Percentiles rank a stretch among this genome's conserved stretches.
Conservation (phyloP, 37 sponge, comb jelly and placozoan species). For the Halisarca cf. caerulea region DNA sequence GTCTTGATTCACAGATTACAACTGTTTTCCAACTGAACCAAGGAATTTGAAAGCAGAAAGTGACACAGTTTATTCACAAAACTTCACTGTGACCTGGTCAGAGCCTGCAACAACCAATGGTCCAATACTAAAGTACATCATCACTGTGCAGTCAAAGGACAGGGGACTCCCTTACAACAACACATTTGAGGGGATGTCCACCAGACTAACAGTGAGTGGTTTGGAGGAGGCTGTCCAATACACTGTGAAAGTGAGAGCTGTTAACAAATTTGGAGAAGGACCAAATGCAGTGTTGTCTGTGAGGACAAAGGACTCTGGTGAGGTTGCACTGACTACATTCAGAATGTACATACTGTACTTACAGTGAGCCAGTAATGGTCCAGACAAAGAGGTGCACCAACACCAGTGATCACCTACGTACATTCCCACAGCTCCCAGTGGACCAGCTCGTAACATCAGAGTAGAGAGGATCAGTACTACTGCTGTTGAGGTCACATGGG, state of each 20-base stretch:
- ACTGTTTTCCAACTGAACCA: constrained; percentile 1
- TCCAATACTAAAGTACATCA: not conserved
- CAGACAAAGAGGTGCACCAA: no score
- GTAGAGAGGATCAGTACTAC: not conserved
- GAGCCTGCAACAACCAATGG: not conserved
- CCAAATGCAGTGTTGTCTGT: not conserved
- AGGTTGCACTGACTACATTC: not conserved
- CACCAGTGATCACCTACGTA: no score
- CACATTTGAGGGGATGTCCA: not conserved
- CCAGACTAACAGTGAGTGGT: not conserved
- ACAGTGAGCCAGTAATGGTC: no score
- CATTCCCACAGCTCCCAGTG: constrained; percentile 25
- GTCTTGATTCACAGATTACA: not conserved
- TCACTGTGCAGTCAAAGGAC: no score
- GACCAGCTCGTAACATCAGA: not conserved
- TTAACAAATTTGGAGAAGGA: not conserved
- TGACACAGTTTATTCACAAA: not conserved
- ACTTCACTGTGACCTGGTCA: not conserved
- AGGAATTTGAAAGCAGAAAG: not conserved
- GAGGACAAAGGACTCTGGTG: not conserved
- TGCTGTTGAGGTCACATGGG: constrained; percentile 6
- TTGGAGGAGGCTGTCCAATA: not conserved
- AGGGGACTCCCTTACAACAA: no score
- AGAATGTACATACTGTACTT: no score
- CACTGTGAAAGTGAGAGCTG: not conserved